Evolutionary conservation across 2,113 vertebrate genomes (phyloP).

Genomic region (Vicugna pacos): DNA sequence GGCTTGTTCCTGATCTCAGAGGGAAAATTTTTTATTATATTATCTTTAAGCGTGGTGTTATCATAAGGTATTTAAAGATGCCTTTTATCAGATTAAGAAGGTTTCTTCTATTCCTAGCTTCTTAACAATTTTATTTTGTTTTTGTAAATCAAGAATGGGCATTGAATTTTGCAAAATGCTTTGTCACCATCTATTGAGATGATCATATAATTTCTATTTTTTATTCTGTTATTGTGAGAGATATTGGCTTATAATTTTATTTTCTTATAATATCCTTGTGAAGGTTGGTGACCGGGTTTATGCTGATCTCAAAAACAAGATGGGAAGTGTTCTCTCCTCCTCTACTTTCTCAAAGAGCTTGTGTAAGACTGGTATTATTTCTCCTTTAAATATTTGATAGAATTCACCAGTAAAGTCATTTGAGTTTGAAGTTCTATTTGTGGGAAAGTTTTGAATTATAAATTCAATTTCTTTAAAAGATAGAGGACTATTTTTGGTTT

Average conservation of each 20-base stretch:
- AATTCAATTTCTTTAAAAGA: neutral
- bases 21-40: neutral
- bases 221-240: neutral
- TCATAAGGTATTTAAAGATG: neutral
- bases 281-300: neutral
- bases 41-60: neutral
- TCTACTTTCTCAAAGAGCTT: neutral
- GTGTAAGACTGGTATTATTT: neutral
- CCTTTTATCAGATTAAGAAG: neutral
- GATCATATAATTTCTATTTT: neutral
- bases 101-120: neutral
- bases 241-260: neutral
- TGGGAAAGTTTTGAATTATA: neutral
- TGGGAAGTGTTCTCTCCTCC: neutral
- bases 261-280: neutral
- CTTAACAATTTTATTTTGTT: neutral
- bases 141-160: neutral
- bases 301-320: neutral
- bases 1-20: no score
- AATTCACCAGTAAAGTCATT: neutral
- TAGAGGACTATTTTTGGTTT: neutral
- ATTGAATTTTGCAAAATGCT: neutral
- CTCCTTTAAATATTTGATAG: neutral
- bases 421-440: neutral
- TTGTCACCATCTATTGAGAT: neutral